phyloP scores from a whole-genome alignment of 2,888 invertebrate genomes.

The Lasiommata megera region DNA sequence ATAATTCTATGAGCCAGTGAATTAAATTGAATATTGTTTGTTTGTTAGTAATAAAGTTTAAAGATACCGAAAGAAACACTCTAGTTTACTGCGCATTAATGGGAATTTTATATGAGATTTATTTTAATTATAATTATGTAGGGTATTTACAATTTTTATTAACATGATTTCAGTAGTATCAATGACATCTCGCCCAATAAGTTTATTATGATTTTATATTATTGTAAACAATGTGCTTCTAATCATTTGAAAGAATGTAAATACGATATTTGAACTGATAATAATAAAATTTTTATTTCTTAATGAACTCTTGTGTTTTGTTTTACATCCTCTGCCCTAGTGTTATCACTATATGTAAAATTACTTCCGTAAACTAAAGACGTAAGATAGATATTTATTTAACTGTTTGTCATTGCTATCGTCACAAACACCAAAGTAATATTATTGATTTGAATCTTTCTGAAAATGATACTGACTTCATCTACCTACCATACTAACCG shows the following conservation, averaged over 20 bases:
- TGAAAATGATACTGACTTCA: too few species aligned
- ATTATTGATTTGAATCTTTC: too few species aligned
- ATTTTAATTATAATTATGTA: conserved; percentile 43
- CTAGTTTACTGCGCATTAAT: conserved; percentile 20
- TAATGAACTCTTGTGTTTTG: conserved; percentile 60
- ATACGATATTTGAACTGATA: conserved; percentile 83
- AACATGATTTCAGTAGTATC: conserved; percentile 45
- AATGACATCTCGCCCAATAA: conserved; percentile 54
- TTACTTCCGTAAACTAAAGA: too few species aligned
- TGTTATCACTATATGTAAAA: too few species aligned
- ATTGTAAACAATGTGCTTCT: conserved; percentile 78
- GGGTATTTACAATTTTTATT: conserved; percentile 51
- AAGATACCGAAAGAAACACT: conserved; percentile 15
- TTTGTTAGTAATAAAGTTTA: not conserved
- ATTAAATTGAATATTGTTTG: not conserved
- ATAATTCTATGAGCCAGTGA: not conserved
- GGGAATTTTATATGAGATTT: conserved; percentile 38
- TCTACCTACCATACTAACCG: too few species aligned
- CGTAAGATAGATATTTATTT: too few species aligned
- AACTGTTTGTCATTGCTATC: too few species aligned
- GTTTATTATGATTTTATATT: conserved; percentile 52
- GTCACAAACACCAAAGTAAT: too few species aligned
- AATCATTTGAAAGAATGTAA: conserved; percentile 79
- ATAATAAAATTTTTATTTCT: conserved; percentile 81
- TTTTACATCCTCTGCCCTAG: conserved; percentile 13